These are phyloP conservation scores for Syngnathus floridae DNA, from an alignment of 2,113 vertebrate genomes.

Conservation along the genomic window DNA sequence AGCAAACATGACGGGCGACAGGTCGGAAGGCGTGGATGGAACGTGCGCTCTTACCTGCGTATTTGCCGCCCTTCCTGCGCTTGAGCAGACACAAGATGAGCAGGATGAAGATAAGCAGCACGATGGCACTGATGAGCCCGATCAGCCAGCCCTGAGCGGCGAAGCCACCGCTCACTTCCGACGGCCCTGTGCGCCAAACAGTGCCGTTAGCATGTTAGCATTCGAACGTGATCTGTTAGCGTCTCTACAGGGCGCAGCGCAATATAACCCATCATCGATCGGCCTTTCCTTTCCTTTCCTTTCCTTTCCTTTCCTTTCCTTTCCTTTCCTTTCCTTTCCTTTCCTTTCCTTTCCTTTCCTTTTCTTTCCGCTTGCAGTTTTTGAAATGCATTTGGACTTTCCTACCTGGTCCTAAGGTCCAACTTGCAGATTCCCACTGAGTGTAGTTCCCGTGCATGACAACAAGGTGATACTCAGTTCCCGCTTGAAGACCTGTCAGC, in stretches of 20 bases:
- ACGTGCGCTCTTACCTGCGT: slow-evolving; percentile 70
- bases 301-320: too few species aligned
- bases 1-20: background rate
- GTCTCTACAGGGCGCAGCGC: background rate
- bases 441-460: slow-evolving; percentile 58
- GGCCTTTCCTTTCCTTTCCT: too few species aligned
- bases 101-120: slow-evolving; percentile 77
- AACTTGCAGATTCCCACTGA: slow-evolving; percentile 37
- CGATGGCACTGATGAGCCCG: slow-evolving; percentile 76
- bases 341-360: too few species aligned
- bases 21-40: background rate
- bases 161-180: slow-evolving; percentile 48
- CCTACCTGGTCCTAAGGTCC: slow-evolving; percentile 64
- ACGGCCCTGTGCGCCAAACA: slow-evolving; percentile 54
- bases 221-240: background rate
- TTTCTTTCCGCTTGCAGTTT: too few species aligned
- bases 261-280: too few species aligned
- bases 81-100: slow-evolving; percentile 85
- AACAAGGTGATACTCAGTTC: slow-evolving; percentile 64
- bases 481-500: slow-evolving; percentile 69
- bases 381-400: background rate
- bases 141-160: slow-evolving; percentile 81
- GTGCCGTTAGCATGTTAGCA: background rate
- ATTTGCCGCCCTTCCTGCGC: slow-evolving; percentile 84
- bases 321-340: too few species aligned